A percentile compares a stretch with the other conserved stretches of the same genome.
phyloP scores from a whole-genome alignment of 2,113 vertebrate genomes.

The Sardina pilchardus region DNA sequence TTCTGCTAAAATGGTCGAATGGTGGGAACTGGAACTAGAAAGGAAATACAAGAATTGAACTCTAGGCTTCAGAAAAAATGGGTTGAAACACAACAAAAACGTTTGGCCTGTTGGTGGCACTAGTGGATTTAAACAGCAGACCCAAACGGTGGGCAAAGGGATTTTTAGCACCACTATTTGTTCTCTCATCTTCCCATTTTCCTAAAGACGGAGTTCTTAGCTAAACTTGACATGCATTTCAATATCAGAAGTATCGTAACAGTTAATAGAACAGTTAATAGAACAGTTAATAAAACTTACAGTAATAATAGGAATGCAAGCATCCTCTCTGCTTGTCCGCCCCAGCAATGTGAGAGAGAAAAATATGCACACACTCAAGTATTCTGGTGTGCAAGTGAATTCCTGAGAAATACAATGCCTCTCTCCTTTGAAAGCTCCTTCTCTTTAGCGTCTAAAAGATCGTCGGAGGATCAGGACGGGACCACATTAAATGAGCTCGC shows the following conservation, averaged over 20 bases:
- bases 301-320: slow-evolving; percentile 1
- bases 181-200: neutral
- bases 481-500: neutral
- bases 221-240: neutral
- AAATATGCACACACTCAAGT: neutral
- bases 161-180: neutral
- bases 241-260: neutral
- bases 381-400: slow-evolving; percentile 4
- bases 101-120: neutral
- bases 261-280: neutral
- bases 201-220: neutral
- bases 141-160: neutral
- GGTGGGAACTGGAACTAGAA: neutral
- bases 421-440: neutral
- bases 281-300: neutral
- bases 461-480: neutral
- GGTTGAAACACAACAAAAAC: neutral
- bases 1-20: neutral
- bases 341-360: neutral
- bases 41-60: neutral
- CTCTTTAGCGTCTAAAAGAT: slow-evolving; percentile 3
- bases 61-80: neutral
- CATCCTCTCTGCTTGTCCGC: neutral
- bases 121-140: slow-evolving; percentile 7
- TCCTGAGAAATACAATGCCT: slow-evolving; percentile 18